These are phyloP conservation scores for Perodicticus potto DNA, from an alignment of 2,797 vertebrate species.

Conservation along the genomic window DNA sequence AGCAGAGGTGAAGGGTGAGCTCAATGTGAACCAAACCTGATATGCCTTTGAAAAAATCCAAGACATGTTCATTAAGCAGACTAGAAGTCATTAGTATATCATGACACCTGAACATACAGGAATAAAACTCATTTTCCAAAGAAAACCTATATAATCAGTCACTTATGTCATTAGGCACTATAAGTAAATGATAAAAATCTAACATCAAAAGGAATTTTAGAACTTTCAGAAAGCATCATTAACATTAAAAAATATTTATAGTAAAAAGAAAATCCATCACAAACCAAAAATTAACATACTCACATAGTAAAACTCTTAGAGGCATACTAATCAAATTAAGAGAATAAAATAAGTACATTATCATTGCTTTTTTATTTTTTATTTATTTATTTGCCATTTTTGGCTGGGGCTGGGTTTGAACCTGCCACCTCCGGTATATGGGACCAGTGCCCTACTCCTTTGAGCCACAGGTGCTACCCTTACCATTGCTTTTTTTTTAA, in stretches of 20 bases:
- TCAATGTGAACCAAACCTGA: background rate
- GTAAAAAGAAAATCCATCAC: background rate
- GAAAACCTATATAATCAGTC: background rate
- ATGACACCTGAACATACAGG: background rate
- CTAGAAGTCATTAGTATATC: background rate
- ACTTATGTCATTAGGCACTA: background rate
- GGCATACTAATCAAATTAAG: conserved; percentile 37
- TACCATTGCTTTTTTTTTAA: background rate
- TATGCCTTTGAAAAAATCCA: background rate
- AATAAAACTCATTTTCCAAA: background rate
- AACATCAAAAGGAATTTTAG: conserved; percentile 4
- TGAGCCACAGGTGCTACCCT: background rate
- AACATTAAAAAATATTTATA: background rate
- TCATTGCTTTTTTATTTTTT: background rate
- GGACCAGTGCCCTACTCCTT: no score
- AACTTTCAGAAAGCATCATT: conserved; percentile 7
- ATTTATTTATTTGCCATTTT: no score
- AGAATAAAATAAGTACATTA: conserved; percentile 20
- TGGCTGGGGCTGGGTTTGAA: no score
- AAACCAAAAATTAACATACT: conserved; percentile 32
- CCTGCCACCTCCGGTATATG: no score
- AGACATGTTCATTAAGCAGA: background rate
- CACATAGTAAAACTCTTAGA: background rate
- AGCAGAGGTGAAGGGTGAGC: background rate
- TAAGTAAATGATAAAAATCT: conserved; percentile 32